A percentile compares a stretch with the other conserved stretches of the same genome.
phyloP scores from a whole-genome alignment of 2,797 vertebrate species.

The Sebastes matsubarae region DNA sequence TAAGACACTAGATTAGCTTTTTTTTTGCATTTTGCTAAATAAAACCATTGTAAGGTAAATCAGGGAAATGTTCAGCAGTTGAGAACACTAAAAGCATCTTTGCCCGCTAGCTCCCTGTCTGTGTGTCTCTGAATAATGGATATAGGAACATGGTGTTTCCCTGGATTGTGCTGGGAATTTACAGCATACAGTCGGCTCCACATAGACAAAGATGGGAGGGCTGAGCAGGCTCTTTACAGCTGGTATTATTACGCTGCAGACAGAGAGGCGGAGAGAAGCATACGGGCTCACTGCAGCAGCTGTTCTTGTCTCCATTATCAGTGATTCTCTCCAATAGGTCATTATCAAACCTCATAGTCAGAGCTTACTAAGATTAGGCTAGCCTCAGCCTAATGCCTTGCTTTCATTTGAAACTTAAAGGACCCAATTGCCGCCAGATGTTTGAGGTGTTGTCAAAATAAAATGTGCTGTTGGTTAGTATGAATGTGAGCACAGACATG shows the following conservation, averaged over 20 bases:
- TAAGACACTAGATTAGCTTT: background rate
- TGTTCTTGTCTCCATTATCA: constrained; percentile 31
- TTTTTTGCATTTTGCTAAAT: background rate
- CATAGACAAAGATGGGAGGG: constrained; percentile 33
- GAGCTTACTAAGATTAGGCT: constrained; percentile 12
- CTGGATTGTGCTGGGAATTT: constrained; percentile 28
- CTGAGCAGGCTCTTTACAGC: constrained; percentile 26
- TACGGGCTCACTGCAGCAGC: constrained; percentile 35
- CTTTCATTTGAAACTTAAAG: background rate
- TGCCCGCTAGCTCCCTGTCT: background rate
- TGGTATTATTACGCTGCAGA: constrained; percentile 31
- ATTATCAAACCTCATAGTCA: constrained; percentile 33
- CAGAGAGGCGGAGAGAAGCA: constrained; percentile 23
- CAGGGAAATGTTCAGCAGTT: constrained; percentile 21
- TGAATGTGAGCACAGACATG: background rate
- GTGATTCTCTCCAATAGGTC: constrained; percentile 18
- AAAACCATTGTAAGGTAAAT: constrained; percentile 19
- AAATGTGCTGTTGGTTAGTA: background rate
- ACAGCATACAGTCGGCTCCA: constrained; percentile 12
- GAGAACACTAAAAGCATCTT: constrained; percentile 60
- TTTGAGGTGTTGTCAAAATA: background rate
- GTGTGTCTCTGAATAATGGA: constrained; percentile 68
- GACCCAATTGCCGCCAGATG: background rate
- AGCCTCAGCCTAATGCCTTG: background rate
- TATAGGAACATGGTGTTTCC: constrained; percentile 53